A percentile compares a stretch with the other conserved stretches of the same genome.
phyloP scores from a whole-genome alignment of 2,888 invertebrate species.

The Aspidiotus destructor region DNA sequence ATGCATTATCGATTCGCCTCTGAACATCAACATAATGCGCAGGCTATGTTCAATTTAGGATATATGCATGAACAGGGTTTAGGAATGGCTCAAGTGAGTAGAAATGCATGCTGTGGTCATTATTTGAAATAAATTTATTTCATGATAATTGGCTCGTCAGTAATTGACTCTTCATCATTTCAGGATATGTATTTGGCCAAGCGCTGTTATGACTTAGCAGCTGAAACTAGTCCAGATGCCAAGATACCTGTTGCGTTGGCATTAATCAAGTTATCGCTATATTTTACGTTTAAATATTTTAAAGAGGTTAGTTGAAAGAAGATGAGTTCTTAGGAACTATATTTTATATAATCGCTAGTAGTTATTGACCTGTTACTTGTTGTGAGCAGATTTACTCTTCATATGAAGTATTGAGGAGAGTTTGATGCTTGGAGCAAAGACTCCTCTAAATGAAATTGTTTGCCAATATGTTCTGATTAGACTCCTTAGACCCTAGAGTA shows the following conservation, averaged over 20 bases:
- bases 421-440: too few relatives aligned
- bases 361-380: neutral
- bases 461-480: too few relatives aligned
- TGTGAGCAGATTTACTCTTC: neutral
- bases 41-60: constrained; percentile 98
- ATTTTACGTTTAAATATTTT: constrained; percentile 62
- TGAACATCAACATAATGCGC: constrained; percentile 90
- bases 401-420: too few relatives aligned
- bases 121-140: neutral
- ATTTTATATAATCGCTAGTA: neutral
- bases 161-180: constrained; percentile 29
- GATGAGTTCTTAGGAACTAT: neutral
- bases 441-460: too few relatives aligned
- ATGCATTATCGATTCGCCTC: constrained; percentile 84
- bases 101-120: neutral
- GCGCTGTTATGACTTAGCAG: constrained; percentile 91
- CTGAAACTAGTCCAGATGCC: constrained; percentile 85
- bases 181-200: constrained; percentile 89
- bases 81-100: constrained; percentile 60
- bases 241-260: constrained; percentile 88
- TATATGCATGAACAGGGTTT: constrained; percentile 99
- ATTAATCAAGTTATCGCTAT: constrained; percentile 66
- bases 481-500: too few relatives aligned
- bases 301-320: constrained; percentile 52
- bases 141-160: neutral